Evolutionary conservation across 2,113 vertebrate species (phyloP).

Genomic region (Mesembrinibis cayennensis): DNA sequence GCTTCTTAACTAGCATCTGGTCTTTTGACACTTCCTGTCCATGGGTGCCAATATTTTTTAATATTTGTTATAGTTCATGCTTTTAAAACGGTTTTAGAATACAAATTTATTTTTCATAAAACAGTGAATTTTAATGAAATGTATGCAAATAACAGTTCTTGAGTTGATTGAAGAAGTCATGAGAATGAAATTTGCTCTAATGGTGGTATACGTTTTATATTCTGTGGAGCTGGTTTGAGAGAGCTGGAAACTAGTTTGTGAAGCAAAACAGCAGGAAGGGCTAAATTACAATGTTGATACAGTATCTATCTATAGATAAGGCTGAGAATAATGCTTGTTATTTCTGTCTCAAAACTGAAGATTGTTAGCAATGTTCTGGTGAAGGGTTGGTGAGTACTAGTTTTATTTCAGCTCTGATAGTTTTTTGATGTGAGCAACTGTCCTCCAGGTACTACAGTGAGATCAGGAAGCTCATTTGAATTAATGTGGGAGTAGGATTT

Average conservation of each 20-base stretch:
- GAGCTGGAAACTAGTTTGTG: neutral
- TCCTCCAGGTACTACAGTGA: neutral
- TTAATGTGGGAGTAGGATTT: neutral
- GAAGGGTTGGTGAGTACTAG: neutral
- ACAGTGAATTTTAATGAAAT: neutral
- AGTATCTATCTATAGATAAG: neutral
- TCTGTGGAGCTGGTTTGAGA: neutral
- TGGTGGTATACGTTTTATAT: neutral
- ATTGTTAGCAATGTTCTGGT: neutral
- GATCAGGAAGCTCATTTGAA: neutral
- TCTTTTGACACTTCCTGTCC: neutral
- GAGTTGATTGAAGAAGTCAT: neutral
- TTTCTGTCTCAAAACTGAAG: neutral
- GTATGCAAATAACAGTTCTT: neutral
- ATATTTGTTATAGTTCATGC: neutral
- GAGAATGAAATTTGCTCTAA: neutral
- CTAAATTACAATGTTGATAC: neutral
- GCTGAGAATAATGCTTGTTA: neutral
- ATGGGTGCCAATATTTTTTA: neutral
- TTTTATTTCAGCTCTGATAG: neutral
- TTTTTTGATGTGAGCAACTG: neutral
- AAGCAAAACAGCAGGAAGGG: neutral
- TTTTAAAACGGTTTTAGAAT: neutral
- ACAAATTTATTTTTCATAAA: neutral
- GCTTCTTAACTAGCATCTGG: neutral